A percentile compares a stretch with the other conserved stretches of the same genome.
phyloP scores from a whole-genome alignment of 2,797 vertebrate species.

The Discoglossus pictus region DNA sequence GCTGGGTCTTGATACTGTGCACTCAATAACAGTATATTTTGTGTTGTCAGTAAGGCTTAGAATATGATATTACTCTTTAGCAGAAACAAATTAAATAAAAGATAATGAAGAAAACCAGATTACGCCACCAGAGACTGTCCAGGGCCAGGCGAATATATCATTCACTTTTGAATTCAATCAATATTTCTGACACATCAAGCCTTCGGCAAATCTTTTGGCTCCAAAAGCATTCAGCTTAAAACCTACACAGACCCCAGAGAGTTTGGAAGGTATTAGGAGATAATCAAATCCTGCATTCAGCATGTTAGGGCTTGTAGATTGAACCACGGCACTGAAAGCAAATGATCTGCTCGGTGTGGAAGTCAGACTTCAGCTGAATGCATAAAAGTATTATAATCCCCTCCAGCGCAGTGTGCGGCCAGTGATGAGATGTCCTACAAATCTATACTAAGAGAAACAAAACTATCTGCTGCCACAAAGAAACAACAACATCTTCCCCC shows the following conservation, averaged over 20 bases:
- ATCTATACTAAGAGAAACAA: too few relatives aligned
- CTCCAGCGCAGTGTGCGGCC: too few relatives aligned
- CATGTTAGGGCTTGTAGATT: background rate
- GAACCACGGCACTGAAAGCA: slow-evolving; percentile 8
- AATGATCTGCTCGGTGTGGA: background rate
- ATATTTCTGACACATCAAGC: slow-evolving; percentile 46
- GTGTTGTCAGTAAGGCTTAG: background rate
- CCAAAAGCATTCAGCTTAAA: slow-evolving; percentile 37
- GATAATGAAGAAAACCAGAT: slow-evolving; percentile 35
- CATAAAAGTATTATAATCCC: too few relatives aligned
- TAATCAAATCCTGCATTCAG: slow-evolving; percentile 5
- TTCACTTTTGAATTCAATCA: slow-evolving; percentile 34
- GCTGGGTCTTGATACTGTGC: too few relatives aligned
- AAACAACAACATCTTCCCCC: too few relatives aligned
- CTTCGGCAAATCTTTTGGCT: slow-evolving; percentile 40
- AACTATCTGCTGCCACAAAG: too few relatives aligned
- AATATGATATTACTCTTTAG: slow-evolving; percentile 6
- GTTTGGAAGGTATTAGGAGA: slow-evolving; percentile 56
- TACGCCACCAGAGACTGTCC: background rate
- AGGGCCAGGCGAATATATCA: background rate
- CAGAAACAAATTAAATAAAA: slow-evolving; percentile 30
- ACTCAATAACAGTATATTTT: slow-evolving; percentile 4
- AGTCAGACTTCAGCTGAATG: slow-evolving; percentile 1
- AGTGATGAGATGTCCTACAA: too few relatives aligned
- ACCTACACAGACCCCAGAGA: slow-evolving; percentile 52